A percentile compares a stretch with the other conserved stretches of the same genome.
Conservation (phyloP, 2,797 vertebrate genomes). For the Esox lucius region DNA sequence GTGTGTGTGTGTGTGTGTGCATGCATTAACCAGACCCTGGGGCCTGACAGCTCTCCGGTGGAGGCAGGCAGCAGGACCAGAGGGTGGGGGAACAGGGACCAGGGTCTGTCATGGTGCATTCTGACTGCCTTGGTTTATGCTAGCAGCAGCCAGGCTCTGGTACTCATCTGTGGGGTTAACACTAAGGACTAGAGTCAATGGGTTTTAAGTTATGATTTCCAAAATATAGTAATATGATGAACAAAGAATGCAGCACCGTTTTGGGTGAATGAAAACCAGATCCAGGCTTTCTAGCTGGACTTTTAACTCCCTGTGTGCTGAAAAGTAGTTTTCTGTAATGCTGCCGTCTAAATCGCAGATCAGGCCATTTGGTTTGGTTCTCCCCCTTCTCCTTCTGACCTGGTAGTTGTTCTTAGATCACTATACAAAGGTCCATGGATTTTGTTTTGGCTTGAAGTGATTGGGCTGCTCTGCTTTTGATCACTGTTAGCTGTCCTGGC, state of each 20-base stretch:
- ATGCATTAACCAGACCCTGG: conserved; percentile 50
- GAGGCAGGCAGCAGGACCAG: conserved; percentile 29
- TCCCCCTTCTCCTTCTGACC: conserved; percentile 53
- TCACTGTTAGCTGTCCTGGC: conserved; percentile 46
- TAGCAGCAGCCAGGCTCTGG: conserved; percentile 40
- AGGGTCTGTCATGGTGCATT: conserved; percentile 45
- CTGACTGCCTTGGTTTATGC: conserved; percentile 32
- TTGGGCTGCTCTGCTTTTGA: conserved; percentile 45
- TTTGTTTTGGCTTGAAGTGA: conserved; percentile 42
- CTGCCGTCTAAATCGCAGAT: conserved; percentile 59
- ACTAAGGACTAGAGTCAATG: conserved; percentile 31
- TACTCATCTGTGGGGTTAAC: conserved; percentile 34
- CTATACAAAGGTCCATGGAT: conserved; percentile 51
- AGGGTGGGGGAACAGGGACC: conserved; percentile 27
- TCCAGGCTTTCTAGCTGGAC: conserved; percentile 20
- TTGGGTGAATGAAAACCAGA: conserved; percentile 29
- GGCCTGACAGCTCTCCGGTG: conserved; percentile 44
- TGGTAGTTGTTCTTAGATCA: conserved; percentile 52
- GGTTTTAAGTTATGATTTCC: conserved; percentile 36
- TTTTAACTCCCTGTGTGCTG: conserved; percentile 29
- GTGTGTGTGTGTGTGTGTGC: conserved; percentile 15
- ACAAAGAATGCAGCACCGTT: conserved; percentile 22
- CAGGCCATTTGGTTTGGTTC: conserved; percentile 50
- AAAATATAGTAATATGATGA: conserved; percentile 37
- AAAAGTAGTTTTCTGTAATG: conserved; percentile 35